Base-by-base conservation (phyloP, 2,888 invertebrate species). In the Silvanus unidentatus region DNA sequence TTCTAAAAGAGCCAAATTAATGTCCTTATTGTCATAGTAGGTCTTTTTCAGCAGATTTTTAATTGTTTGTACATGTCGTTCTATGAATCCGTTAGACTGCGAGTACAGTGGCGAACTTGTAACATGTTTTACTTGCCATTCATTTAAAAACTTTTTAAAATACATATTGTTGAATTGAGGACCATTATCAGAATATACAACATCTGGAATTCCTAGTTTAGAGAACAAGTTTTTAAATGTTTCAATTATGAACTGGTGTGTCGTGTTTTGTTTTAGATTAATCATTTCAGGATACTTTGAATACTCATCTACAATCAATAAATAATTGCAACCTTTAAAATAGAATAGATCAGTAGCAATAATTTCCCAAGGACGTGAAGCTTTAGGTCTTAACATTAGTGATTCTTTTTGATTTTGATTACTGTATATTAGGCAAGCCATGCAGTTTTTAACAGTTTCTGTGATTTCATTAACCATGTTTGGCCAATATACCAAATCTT, bases 291-390 rank as follows among this genome's bases (percentile, higher is more conserved):
- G 52, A 48, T 41, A 60, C 46, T 52, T 55, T 2, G 54, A 56
- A 48, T 53, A 59, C n/a, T 36, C 40, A 44, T 60, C 58, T 2
- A 57, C 54, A 22, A 60, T 42, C 29, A 62, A 36, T 6, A 62
- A 40, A 34, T 52, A 59, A 16, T 44, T 39, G 29, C 49, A 46
- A 5, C 42, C 44, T 28, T 54, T 35, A 11, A 52, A 44, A 29
- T 57, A 40, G 47, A 57, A 60, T 10, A 62, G 37, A 45, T 58
- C 57, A 11, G 48, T 45, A 4, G 53, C 53, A 15, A 57, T 16
- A 16, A 40, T 42, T 48, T 57, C 48, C 57, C 57, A 60, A 16
- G 57, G 57, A 34, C 46, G 44, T 5, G 40, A 42, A 29, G 54
- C 53, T 15, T 52, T 45, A 41, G 52, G 45, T 27, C 47, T n/a